Percentiles rank a stretch among this genome's conserved stretches.
Evolutionary conservation across 1,140 invertebrate genomes (phyloP).

Genomic region (Sinella curviseta): DNA sequence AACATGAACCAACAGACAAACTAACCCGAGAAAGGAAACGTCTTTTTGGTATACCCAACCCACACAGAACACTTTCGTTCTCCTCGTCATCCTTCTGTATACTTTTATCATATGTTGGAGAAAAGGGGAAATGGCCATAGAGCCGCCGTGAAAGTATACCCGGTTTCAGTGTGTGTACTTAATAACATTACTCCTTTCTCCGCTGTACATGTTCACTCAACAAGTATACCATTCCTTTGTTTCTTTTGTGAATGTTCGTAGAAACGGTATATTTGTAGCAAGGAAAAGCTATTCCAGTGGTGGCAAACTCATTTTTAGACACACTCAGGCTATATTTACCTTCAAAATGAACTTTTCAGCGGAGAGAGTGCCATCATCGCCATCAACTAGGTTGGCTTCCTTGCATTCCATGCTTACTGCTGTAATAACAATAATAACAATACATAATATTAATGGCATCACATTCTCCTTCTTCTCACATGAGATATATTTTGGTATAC

Average conservation of each 20-base stretch:
- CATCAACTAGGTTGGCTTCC: background rate
- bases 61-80: no score
- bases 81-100: no score
- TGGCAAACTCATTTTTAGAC: background rate
- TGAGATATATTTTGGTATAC: background rate
- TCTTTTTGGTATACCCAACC: background rate
- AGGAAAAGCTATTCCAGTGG: background rate
- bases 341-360: background rate
- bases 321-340: background rate
- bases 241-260: no score
- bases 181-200: background rate
- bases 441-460: background rate
- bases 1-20: background rate
- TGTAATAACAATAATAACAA: background rate
- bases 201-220: background rate
- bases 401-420: background rate
- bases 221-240: no score
- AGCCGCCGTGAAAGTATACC: background rate
- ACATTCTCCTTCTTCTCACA: background rate
- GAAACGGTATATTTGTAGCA: background rate
- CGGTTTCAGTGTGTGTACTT: background rate
- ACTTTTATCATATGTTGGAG: no score
- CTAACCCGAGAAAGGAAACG: background rate
- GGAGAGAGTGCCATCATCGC: background rate
- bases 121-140: background rate